phyloP scores from a whole-genome alignment of 2,113 vertebrate genomes.

The Rostratula benghalensis region DNA sequence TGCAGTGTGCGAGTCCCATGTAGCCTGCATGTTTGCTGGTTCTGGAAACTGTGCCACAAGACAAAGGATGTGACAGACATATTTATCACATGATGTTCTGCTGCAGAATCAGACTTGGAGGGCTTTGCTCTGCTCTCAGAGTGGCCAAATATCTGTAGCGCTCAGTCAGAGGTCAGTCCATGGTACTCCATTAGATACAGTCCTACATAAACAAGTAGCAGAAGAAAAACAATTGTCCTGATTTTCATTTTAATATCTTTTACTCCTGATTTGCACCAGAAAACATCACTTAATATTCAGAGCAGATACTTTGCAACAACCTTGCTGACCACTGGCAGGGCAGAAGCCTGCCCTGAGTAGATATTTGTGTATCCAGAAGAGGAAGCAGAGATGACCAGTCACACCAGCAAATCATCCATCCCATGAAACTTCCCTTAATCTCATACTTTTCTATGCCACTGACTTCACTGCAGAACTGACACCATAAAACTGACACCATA shows the following conservation, averaged over 20 bases:
- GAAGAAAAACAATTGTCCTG: not conserved
- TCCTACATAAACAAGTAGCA: not conserved
- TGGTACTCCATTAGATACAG: not conserved
- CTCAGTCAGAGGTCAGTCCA: not conserved
- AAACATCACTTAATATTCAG: not conserved
- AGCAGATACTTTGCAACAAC: not conserved
- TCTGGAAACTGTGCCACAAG: not conserved
- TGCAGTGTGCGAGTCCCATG: accelerated
- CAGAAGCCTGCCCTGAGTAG: not conserved
- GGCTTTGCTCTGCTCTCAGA: not conserved
- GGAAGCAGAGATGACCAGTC: not conserved
- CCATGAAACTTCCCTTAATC: not conserved
- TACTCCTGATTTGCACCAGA: not conserved
- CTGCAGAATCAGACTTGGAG: not conserved
- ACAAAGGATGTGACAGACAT: not conserved
- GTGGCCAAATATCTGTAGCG: not conserved
- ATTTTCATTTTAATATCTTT: not conserved
- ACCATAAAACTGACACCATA: not conserved
- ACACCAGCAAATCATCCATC: not conserved
- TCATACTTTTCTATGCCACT: not conserved
- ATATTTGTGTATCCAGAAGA: not conserved
- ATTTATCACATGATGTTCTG: not conserved
- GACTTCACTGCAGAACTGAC: not conserved
- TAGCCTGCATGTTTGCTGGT: not conserved
- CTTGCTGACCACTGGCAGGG: not conserved